These are phyloP conservation scores for Malurus cyaneus DNA, from an alignment of 2,113 vertebrate species.

Conservation along the genomic window DNA sequence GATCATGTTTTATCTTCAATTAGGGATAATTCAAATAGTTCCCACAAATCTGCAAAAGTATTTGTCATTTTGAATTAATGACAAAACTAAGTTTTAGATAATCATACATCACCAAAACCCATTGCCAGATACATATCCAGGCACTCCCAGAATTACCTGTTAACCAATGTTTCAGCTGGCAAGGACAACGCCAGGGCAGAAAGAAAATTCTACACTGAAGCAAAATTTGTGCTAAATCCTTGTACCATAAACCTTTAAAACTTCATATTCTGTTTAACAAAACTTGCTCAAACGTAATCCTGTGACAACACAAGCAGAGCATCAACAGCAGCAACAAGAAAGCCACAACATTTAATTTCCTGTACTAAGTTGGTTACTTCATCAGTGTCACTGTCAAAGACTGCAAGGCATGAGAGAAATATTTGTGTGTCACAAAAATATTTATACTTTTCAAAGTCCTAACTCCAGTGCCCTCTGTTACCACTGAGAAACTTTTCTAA, in stretches of 20 bases:
- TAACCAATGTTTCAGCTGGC: background rate
- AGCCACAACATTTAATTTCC: background rate
- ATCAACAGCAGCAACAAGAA: background rate
- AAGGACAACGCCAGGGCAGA: background rate
- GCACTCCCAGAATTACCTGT: too few relatives aligned
- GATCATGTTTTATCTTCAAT: background rate
- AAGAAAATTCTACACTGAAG: background rate
- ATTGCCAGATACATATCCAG: background rate
- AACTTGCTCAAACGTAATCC: background rate
- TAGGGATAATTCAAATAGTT: background rate
- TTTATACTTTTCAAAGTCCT: background rate
- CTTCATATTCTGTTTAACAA: background rate
- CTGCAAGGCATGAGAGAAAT: background rate
- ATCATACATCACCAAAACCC: background rate
- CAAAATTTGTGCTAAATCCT: background rate
- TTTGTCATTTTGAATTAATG: background rate
- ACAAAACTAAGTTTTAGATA: background rate
- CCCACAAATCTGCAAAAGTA: background rate
- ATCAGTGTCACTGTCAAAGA: background rate
- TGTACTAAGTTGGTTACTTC: background rate
- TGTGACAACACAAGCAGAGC: background rate
- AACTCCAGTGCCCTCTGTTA: background rate
- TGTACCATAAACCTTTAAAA: background rate
- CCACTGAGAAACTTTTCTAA: conserved; percentile 22
- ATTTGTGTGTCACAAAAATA: background rate